phyloP scores from a whole-genome alignment of 2,113 vertebrate species.

The Bubo blakistoni region DNA sequence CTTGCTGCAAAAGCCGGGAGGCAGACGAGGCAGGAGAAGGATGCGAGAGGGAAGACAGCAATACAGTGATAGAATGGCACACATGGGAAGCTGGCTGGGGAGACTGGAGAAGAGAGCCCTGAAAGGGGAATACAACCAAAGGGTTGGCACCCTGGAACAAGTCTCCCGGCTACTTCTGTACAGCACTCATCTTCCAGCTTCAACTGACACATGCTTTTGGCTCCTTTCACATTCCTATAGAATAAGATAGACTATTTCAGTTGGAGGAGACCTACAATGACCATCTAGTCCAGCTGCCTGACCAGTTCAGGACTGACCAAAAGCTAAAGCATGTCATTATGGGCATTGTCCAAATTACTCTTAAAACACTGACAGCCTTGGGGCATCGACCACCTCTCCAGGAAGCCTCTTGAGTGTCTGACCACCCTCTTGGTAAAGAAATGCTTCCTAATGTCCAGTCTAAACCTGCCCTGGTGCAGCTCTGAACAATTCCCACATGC shows the following conservation, averaged over 20 bases:
- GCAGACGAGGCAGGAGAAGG: neutral
- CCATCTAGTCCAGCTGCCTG: neutral
- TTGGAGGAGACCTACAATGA: neutral
- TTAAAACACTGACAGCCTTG: neutral
- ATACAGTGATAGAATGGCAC: accelerated
- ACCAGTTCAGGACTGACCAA: neutral
- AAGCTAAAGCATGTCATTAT: neutral
- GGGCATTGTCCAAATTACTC: neutral
- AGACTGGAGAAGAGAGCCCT: neutral
- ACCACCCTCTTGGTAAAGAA: neutral
- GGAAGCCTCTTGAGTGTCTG: neutral
- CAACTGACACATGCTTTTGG: accelerated
- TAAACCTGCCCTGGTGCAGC: neutral
- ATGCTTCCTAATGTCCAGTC: neutral
- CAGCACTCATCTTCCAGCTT: neutral
- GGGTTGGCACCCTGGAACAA: neutral
- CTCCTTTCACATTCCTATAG: neutral
- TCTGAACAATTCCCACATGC: neutral
- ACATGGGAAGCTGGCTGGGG: accelerated
- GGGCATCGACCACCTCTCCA: neutral
- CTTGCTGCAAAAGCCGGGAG: neutral
- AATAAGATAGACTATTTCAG: neutral
- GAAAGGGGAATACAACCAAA: neutral
- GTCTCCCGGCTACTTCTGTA: neutral
- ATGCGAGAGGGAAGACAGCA: neutral